phyloP scores from a whole-genome alignment of 2,888 invertebrate species.

The Caenorhabditis sp. region DNA sequence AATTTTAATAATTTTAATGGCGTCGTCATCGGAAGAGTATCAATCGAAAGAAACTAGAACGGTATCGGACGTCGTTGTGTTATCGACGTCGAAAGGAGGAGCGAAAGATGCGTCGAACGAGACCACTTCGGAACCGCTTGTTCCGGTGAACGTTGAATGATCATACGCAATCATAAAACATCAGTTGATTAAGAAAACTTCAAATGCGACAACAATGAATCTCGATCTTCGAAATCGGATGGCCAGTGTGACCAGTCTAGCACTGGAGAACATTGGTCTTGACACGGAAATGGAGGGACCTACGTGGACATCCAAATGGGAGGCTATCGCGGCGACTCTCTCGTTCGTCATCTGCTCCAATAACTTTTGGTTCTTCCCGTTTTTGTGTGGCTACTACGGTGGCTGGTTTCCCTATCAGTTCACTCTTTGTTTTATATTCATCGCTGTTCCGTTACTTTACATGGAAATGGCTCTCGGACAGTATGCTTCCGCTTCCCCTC shows the following conservation, averaged over 20 bases:
- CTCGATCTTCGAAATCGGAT: neutral
- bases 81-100: neutral
- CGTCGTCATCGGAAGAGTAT: slow-evolving; percentile 8
- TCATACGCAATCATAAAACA: neutral
- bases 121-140: neutral
- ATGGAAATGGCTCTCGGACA: slow-evolving; percentile 66
- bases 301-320: slow-evolving; percentile 48
- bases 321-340: slow-evolving; percentile 34
- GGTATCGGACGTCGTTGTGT: slow-evolving; percentile 3
- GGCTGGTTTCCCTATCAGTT: slow-evolving; percentile 57
- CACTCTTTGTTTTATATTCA: slow-evolving; percentile 45
- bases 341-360: slow-evolving; percentile 49
- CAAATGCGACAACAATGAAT: slow-evolving; percentile 5
- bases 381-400: slow-evolving; percentile 45
- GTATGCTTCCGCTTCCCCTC: slow-evolving; percentile 59
- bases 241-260: slow-evolving; percentile 37
- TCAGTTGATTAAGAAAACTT: slow-evolving; percentile 9
- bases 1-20: neutral
- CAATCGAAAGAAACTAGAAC: slow-evolving; percentile 18
- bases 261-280: slow-evolving; percentile 42
- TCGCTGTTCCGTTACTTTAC: slow-evolving; percentile 61
- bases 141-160: slow-evolving; percentile 17
- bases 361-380: slow-evolving; percentile 59
- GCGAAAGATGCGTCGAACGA: neutral
- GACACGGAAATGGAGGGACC: slow-evolving; percentile 37